Percentiles rank a stretch among this genome's conserved stretches.
Evolutionary conservation across 2,888 invertebrate species (phyloP).

Genomic region (Trisateles emortualis): DNA sequence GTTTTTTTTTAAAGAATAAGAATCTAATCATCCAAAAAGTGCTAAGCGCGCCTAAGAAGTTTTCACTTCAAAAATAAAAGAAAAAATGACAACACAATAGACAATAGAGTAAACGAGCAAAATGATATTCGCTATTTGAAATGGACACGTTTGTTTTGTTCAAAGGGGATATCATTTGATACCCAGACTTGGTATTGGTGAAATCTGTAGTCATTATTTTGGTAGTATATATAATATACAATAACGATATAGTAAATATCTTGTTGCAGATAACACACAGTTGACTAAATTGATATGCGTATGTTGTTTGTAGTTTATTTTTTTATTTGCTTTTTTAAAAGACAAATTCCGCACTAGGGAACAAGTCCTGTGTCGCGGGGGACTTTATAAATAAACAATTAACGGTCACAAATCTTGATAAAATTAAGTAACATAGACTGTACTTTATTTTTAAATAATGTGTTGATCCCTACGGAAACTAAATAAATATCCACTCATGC

Average conservation of each 20-base stretch:
- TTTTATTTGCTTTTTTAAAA: too few species aligned
- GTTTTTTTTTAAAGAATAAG: too few species aligned
- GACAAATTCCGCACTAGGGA: too few species aligned
- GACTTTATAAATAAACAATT: too few species aligned
- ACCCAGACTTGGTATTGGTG: slow-evolving; percentile 8
- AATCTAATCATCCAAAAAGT: too few species aligned
- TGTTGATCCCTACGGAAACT: too few species aligned
- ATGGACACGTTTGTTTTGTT: slow-evolving; percentile 30
- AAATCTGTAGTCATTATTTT: slow-evolving; percentile 30
- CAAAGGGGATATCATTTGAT: slow-evolving; percentile 16
- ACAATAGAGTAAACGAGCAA: slow-evolving; percentile 21
- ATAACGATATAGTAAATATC: slow-evolving; percentile 11
- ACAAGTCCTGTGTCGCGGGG: too few species aligned
- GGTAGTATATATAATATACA: slow-evolving; percentile 20
- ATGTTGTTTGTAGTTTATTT: neutral
- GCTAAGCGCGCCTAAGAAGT: too few species aligned
- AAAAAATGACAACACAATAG: slow-evolving; percentile 5
- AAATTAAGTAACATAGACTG: too few species aligned
- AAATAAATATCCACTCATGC: too few species aligned
- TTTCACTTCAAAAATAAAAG: neutral
- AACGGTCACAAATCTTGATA: too few species aligned
- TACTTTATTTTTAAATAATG: too few species aligned
- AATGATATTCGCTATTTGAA: slow-evolving; percentile 34
- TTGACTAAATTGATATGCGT: neutral
- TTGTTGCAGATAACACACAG: slow-evolving; percentile 11